These are phyloP conservation scores for Epistrophe eligans DNA, from an alignment of 2,888 invertebrate species.

Conservation along the genomic window DNA sequence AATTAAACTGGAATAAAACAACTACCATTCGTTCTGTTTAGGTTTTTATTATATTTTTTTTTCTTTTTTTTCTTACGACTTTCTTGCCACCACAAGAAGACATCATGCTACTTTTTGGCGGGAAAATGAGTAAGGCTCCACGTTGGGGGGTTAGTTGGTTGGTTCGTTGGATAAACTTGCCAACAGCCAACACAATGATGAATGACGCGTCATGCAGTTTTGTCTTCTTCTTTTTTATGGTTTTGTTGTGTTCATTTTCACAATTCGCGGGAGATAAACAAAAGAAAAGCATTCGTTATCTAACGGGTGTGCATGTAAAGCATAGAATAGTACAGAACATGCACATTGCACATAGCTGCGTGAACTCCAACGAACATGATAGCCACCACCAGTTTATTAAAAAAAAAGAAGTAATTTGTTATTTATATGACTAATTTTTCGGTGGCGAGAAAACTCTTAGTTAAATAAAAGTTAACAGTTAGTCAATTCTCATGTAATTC, in stretches of 20 bases:
- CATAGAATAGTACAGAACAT: background rate
- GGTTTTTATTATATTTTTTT: conserved; percentile 6
- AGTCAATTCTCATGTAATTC: no score
- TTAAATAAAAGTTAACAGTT: no score
- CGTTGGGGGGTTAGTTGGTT: conserved; percentile 6
- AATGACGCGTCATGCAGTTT: conserved; percentile 59
- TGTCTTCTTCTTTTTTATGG: conserved; percentile 39
- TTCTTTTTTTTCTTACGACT: conserved; percentile 1
- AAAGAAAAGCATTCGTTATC: conserved; percentile 29
- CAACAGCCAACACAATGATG: conserved; percentile 57
- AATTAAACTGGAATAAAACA: conserved; percentile 64
- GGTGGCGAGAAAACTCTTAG: no score
- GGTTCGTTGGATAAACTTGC: conserved; percentile 46
- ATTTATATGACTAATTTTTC: background rate
- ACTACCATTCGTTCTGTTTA: conserved; percentile 22
- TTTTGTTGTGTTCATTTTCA: conserved; percentile 36
- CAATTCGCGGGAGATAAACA: conserved; percentile 49
- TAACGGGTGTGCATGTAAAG: conserved; percentile 21
- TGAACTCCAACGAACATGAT: background rate
- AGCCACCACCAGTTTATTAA: background rate
- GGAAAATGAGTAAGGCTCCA: conserved; percentile 11
- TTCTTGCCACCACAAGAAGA: conserved; percentile 13
- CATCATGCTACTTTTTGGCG: conserved; percentile 44
- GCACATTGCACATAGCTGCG: conserved; percentile 10
- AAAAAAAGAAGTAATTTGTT: background rate